Base-by-base conservation (phyloP, 1,140 invertebrate species). In the Scaptomyza hsui region DNA sequence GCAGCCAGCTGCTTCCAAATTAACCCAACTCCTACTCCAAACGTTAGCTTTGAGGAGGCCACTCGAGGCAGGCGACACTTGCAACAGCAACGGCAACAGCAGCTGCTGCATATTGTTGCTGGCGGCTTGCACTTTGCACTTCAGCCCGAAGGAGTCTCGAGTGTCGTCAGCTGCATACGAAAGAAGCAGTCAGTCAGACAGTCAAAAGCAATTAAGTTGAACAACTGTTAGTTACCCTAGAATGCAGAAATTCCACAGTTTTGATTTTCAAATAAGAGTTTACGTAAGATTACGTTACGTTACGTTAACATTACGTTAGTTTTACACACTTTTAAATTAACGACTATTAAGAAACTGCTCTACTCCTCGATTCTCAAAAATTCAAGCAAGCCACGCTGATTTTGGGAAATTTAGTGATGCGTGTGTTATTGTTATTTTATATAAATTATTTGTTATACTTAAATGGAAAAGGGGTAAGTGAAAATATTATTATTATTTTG, bases 1-100 rank as follows among this genome's bases (percentile, higher is more conserved):
- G 74, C 81, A 74, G 70, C 77, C 81, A 74, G 70, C 77, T 64
- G 81, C 62, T 88, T 77, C 77, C 88, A 86, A 88, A 86, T 86
- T 88, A 86, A 81, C 81, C 72, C 47, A 29, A 64, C 44, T 71
- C 37, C 45, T 41, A 70, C 52, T 47, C 15, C 18, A 47, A 64
- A 13, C 56, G n/a, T n/a, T 51, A 55, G 56, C 62, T 48, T 24
- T 35, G 70, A 72, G 70, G 61, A 71, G 68, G 69, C 69, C 69
- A 67, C 62, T 74, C 42, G 64, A 74, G 73, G 73, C 77, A 74
- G 73, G 77, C 74, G 81, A 89, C 81, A 81, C 82, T 86, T 86
- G 59, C 75, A 71, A 44, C 57, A 62, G 18, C 37, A 29, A 15
- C 35, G 16, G 64, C 64, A 57, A 55, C 56, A 61, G 48, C 52